These are phyloP conservation scores for Zootoca vivipara DNA, from an alignment of 2,113 vertebrate genomes.

Conservation along the genomic window DNA sequence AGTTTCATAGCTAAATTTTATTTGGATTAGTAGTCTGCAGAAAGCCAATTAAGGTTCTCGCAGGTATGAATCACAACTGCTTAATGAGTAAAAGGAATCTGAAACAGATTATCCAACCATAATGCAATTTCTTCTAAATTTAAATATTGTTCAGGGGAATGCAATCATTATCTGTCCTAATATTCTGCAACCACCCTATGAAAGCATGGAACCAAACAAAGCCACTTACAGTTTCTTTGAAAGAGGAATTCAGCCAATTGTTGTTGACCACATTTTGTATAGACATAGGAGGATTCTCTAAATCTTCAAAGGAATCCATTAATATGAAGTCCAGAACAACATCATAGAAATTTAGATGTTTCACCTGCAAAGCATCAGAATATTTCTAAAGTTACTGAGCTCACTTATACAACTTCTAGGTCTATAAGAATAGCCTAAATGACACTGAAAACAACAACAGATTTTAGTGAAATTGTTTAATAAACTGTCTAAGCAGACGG, in stretches of 20 bases:
- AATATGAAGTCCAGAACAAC: constrained; percentile 97
- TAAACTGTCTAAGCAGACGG: not conserved
- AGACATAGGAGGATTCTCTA: constrained; percentile 95
- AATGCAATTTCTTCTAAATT: not conserved
- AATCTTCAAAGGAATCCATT: constrained; percentile 98
- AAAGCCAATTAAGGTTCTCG: not conserved
- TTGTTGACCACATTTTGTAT: constrained; percentile 97
- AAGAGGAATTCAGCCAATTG: constrained; percentile 94
- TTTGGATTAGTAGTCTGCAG: not conserved
- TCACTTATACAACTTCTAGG: constrained; percentile 41
- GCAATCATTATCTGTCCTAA: not conserved
- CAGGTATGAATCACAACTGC: not conserved
- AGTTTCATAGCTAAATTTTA: not conserved
- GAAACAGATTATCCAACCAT: accelerated
- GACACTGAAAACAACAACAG: not conserved
- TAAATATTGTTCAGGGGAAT: not conserved
- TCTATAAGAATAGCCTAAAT: constrained; percentile 12
- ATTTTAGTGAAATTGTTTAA: not conserved
- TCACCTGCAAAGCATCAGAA: constrained; percentile 82
- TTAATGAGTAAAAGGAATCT: not conserved
- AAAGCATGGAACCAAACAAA: not conserved
- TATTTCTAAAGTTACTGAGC: constrained; percentile 50
- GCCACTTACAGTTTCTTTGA: constrained; percentile 93
- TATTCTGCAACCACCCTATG: not conserved
- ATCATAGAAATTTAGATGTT: constrained; percentile 95